phyloP scores from a whole-genome alignment of 35 echinoderm and acorn worm genomes.

The Ptychodera flava region DNA sequence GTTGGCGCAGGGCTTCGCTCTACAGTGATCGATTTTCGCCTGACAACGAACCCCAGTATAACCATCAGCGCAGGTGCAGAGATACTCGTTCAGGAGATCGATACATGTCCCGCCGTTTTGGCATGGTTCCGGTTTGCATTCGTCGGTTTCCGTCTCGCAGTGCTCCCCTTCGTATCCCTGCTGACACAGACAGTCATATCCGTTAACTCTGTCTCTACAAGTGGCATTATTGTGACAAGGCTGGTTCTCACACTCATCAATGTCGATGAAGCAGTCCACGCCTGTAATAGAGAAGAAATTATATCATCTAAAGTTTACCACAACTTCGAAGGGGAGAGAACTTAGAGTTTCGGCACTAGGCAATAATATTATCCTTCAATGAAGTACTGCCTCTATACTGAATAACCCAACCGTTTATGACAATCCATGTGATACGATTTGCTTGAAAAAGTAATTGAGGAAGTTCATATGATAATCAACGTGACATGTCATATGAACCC shows the following conservation, averaged over 20 bases:
- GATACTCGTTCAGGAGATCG: slow-evolving; percentile 24
- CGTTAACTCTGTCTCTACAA: slow-evolving; percentile 38
- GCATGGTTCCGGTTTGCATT: slow-evolving; percentile 53
- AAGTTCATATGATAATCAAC: no score
- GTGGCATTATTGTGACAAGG: slow-evolving; percentile 74
- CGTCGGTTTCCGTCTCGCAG: slow-evolving; percentile 48
- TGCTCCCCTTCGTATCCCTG: slow-evolving; percentile 37
- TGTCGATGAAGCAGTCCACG: slow-evolving; percentile 10
- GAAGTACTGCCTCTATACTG: no score
- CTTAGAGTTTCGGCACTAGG: no score
- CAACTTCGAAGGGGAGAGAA: no score
- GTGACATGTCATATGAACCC: no score
- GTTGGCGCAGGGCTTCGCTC: slow-evolving; percentile 7
- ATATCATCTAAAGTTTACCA: slow-evolving; percentile 12
- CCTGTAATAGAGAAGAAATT: slow-evolving; percentile 26
- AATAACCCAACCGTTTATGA: no score
- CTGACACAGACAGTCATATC: slow-evolving; percentile 57
- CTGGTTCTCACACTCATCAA: no score
- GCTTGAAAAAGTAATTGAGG: no score
- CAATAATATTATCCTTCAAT: no score
- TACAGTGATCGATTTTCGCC: slow-evolving; percentile 8
- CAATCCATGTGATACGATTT: no score
- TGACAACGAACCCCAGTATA: neutral
- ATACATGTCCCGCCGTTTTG: slow-evolving; percentile 57
- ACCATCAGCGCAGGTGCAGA: slow-evolving; percentile 13